Base-by-base conservation (phyloP, 2,888 invertebrate genomes). In the Pyrocoelia pectoralis region DNA sequence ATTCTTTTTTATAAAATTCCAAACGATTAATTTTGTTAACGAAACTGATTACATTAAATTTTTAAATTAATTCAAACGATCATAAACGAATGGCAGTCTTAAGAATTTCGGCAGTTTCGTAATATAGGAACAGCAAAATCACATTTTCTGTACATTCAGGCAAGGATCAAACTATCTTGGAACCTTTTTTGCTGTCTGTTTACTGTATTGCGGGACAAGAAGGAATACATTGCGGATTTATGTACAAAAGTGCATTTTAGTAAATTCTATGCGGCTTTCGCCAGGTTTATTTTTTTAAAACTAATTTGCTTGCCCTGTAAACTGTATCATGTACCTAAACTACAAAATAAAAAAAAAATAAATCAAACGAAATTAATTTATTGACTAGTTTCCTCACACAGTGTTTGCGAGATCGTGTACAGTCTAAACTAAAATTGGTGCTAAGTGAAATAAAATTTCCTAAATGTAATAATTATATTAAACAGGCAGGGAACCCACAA, bases 321-420 rank as follows among this genome's bases (percentile, higher is more conserved):
- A 74, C 74, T 74, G 74, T 68, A 68, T 64, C 66, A 49, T 52
- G 43, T 41, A 13, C 9, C 53, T 51, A 55, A 17, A 70, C 67
- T 65, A 73, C 74, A 65, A 65, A 73, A 75, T 74, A 66, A 67
- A 72, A 74, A 72, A 65, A 69, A 73, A 75, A 77, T 73, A 6
- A 68, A 61, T 73, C 66, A 75, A 74, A 74, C 70, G 72, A 76
- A 75, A 74, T 77, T 76, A 70, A 69, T 73, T 75, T 74, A 78
- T 73, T 82, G 82, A 82, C 82, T 82, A 82, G 82, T 81, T 82
- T 80, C 80, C 79, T 80, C 80, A 82, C 81, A 82, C 81, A 73
- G 78, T 80, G 80, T 73, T 74, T 74, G 70, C 72, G 77, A 77
- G 76, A 77, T 79, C 76, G 78, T 80, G 79, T 77, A 75, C 69